A percentile compares a stretch with the other conserved stretches of the same genome.
phyloP scores from a whole-genome alignment of 1,140 invertebrate genomes.

The Aphis gossypii region DNA sequence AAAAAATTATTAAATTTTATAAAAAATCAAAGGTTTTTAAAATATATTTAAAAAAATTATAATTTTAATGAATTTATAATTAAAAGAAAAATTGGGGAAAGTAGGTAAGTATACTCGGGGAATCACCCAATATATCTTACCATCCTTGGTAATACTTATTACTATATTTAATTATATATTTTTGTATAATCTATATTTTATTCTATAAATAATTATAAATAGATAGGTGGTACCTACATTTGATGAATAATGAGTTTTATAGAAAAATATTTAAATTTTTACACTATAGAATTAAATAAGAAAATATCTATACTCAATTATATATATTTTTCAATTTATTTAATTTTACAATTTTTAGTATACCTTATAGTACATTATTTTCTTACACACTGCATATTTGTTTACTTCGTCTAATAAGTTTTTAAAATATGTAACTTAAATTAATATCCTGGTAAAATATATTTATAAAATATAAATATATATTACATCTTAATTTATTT shows the following conservation, averaged over 20 bases:
- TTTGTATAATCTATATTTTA: background rate
- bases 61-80: background rate
- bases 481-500: background rate
- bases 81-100: no score
- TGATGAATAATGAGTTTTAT: background rate
- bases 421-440: background rate
- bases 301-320: background rate
- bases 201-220: background rate
- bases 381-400: background rate
- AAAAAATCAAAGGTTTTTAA: background rate
- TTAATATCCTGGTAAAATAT: background rate
- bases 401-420: background rate
- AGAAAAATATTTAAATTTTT: no score
- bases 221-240: background rate
- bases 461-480: background rate
- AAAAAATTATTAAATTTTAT: background rate
- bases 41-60: background rate
- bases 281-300: background rate
- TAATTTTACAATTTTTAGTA: background rate
- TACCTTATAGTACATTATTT: background rate
- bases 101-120: no score
- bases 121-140: background rate
- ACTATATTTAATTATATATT: background rate
- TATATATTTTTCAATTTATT: no score
- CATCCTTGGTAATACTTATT: background rate